phyloP scores from a whole-genome alignment of 2,888 invertebrate species.

The Himalopsyche anomala region DNA sequence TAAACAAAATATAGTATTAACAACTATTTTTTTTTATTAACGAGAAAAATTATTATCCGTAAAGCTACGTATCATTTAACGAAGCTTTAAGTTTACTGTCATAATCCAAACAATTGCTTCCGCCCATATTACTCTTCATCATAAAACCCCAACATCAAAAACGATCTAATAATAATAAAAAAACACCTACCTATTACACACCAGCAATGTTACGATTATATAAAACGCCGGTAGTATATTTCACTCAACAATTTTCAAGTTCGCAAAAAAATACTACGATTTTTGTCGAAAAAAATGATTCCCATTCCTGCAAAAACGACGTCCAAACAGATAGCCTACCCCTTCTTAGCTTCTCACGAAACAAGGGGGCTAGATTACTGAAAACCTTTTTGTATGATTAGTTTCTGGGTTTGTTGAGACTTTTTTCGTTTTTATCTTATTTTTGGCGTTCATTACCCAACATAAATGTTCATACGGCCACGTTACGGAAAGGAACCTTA shows the following conservation, averaged over 20 bases:
- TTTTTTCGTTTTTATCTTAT: slow-evolving; percentile 15
- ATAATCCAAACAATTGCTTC: not conserved
- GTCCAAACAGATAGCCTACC: slow-evolving; percentile 16
- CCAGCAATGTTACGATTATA: not conserved
- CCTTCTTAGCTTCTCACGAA: slow-evolving; percentile 20
- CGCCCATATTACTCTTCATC: not conserved
- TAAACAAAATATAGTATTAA: too few species aligned
- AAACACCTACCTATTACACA: not conserved
- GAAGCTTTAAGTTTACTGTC: not conserved
- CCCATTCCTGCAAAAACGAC: not conserved
- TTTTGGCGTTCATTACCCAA: slow-evolving; percentile 15
- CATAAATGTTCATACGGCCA: slow-evolving; percentile 4
- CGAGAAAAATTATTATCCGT: not conserved
- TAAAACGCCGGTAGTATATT: slow-evolving; percentile 16
- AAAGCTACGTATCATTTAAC: not conserved
- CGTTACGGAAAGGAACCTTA: not conserved
- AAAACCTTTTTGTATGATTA: slow-evolving; percentile 34
- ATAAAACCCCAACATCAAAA: not conserved
- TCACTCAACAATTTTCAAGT: slow-evolving; percentile 31
- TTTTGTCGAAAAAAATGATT: slow-evolving; percentile 1
- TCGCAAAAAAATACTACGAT: not conserved
- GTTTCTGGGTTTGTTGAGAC: slow-evolving; percentile 20
- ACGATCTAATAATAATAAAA: not conserved
- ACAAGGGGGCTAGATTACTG: slow-evolving; percentile 18
- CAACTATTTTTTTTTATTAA: too few species aligned